Percentiles rank a stretch among this genome's conserved stretches.
These are phyloP conservation scores for Pantherophis vulpinus DNA, from an alignment of 2,797 vertebrate genomes.

Conservation along the genomic window DNA sequence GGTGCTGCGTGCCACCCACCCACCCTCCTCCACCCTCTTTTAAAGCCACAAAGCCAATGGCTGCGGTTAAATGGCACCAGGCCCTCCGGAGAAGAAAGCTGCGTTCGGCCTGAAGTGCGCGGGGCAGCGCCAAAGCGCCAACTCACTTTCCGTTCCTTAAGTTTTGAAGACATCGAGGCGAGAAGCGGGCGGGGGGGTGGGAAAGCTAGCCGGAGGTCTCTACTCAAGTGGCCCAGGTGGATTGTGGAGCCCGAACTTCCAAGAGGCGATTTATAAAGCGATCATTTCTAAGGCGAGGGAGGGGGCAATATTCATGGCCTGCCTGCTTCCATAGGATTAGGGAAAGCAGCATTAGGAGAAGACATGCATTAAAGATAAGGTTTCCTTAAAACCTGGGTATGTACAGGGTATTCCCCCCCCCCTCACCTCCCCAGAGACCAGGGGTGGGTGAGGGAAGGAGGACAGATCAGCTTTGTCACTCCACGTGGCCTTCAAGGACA, in stretches of 20 bases:
- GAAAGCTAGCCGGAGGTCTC: conserved; percentile 40
- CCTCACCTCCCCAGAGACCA: conserved; percentile 62
- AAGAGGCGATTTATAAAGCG: conserved; percentile 85
- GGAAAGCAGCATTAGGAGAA: conserved; percentile 71
- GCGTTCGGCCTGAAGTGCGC: background rate
- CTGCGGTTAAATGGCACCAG: background rate
- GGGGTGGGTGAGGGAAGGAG: conserved; percentile 76
- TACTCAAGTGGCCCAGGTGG: conserved; percentile 59
- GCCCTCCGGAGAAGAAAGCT: no score
- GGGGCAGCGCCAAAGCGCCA: background rate
- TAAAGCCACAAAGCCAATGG: background rate
- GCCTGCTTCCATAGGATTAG: conserved; percentile 94
- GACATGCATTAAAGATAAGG: conserved; percentile 91
- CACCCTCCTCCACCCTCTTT: background rate
- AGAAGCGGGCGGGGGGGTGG: conserved; percentile 27
- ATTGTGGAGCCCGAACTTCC: conserved; percentile 69
- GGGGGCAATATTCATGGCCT: conserved; percentile 79
- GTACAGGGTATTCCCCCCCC: conserved; percentile 39
- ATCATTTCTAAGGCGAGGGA: conserved; percentile 72
- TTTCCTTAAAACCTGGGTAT: conserved; percentile 78
- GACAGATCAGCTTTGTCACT: conserved; percentile 91
- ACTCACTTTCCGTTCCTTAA: conserved; percentile 93
- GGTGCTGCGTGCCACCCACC: background rate
- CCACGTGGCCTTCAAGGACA: conserved; percentile 96
- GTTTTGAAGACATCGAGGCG: conserved; percentile 85